Conservation (phyloP, 2,797 vertebrate genomes). For the Luscinia megarhynchos region DNA sequence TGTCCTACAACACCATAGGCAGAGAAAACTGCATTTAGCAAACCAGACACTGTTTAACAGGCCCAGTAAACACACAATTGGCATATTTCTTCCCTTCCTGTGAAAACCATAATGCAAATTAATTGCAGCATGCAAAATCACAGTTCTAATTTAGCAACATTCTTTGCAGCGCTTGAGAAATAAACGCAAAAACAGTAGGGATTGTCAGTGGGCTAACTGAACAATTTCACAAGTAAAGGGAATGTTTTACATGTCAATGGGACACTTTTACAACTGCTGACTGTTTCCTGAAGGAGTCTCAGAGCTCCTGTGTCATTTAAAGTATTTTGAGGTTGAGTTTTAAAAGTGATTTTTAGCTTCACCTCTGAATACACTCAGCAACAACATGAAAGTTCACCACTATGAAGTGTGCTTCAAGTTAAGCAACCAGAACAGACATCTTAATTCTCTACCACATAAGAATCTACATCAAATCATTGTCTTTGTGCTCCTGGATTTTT, state of each 20-base stretch:
- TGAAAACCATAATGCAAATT: slow-evolving; percentile 33
- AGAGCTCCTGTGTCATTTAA: neutral
- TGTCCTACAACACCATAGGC: neutral
- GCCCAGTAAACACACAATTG: neutral
- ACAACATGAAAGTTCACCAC: neutral
- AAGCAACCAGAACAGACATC: neutral
- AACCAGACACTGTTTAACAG: slow-evolving; percentile 3
- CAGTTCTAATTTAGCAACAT: neutral
- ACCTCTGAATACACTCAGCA: neutral
- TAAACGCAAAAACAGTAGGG: neutral
- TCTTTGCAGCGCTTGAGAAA: neutral
- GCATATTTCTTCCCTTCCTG: neutral
- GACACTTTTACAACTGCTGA: neutral
- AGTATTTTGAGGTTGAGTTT: neutral
- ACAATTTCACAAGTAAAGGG: neutral
- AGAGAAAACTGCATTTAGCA: neutral
- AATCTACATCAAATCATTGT: neutral
- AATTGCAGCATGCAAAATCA: slow-evolving; percentile 32
- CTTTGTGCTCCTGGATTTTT: neutral
- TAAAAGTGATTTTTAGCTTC: neutral
- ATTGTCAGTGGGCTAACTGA: neutral
- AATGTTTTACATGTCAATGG: neutral
- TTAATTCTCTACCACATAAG: neutral
- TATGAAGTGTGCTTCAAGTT: neutral
- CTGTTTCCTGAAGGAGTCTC: neutral